Evolutionary conservation across 2,888 invertebrate species (phyloP), one percentile per base, ranked within the genome.

Genomic region (Eupithecia insigniata): DNA sequence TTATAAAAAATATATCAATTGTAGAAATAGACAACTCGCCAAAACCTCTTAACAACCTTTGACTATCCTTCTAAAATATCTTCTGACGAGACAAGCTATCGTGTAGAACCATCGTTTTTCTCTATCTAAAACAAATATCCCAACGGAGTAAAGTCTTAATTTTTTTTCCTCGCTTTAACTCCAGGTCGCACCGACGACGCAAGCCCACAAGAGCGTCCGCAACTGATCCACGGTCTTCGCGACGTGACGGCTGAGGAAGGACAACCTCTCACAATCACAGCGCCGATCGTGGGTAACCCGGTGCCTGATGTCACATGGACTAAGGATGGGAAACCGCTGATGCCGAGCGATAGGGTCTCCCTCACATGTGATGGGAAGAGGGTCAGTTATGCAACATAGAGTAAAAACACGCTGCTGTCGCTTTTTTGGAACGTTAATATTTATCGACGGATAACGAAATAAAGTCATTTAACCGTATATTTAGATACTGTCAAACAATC

Each of bases 181-280:
- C 2, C 78, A 93, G 94, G 90, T 66, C 95, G 95, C 79, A 91
- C 94, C 0, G 96, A 96, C 82, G 95, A 96, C 67, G 95, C 96
- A 1, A 89, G 92, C 1, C 96, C 97, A 0, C 97, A 98, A 84
- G 96, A 97, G 83, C 95, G 96, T 8, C 98, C 98, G 0, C 95
- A 95, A 76, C 96, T 98, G 85, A 90, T 96, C 43, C 96, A 97
- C 80, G 95, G 96, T 0, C 93, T 98, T 30, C 95, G 96, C 58
- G 97, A 98, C 89, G 92, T 95, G 0, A 96, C 96, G 3, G 96
- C 97, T 0, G 98, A 98, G 83, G 99, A 99, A 89, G 98, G 98
- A 2, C 96, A 97, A 83, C 96, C 97, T 0, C 89, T 98, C 46
- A 81, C 90, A 0, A 88, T 98, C 46, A 95, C 96, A 22, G 97